Conservation (phyloP, 1,140 invertebrate species). For the Belonocnema kinseyi region DNA sequence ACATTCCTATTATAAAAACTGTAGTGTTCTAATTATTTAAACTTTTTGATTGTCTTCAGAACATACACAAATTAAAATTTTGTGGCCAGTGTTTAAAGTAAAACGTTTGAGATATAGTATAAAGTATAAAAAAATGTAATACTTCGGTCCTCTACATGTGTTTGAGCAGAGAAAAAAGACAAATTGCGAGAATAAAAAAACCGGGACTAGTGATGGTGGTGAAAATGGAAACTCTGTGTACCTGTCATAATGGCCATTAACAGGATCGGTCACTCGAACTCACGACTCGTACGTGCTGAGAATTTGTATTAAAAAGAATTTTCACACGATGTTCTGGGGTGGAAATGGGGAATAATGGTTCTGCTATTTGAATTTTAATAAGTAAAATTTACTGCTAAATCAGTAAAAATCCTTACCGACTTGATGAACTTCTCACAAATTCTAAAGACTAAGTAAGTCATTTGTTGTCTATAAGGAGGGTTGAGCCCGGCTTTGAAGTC, state of each 20-base stretch:
- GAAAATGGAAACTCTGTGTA: slow-evolving; percentile 71
- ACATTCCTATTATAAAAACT: too few relatives aligned
- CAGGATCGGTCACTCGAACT: slow-evolving; percentile 47
- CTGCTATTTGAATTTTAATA: neutral
- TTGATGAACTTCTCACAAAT: slow-evolving; percentile 15
- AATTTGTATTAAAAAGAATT: slow-evolving; percentile 48
- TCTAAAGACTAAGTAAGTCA: slow-evolving; percentile 20
- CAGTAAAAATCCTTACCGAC: neutral
- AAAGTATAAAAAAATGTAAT: too few relatives aligned
- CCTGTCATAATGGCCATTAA: slow-evolving; percentile 68
- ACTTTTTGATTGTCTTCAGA: too few relatives aligned
- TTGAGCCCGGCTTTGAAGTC: too few relatives aligned
- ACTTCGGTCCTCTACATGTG: slow-evolving; percentile 37
- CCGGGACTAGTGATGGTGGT: slow-evolving; percentile 52
- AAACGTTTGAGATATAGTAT: too few relatives aligned
- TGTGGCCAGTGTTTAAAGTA: too few relatives aligned
- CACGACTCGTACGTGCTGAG: slow-evolving; percentile 41
- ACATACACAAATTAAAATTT: too few relatives aligned
- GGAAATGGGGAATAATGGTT: too few relatives aligned
- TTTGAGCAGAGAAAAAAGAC: slow-evolving; percentile 38
- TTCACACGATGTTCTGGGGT: slow-evolving; percentile 37
- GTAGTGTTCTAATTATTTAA: too few relatives aligned
- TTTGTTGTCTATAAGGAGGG: neutral
- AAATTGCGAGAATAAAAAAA: slow-evolving; percentile 54
- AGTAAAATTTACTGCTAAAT: neutral